Percentiles rank a stretch among this genome's conserved stretches.
These are phyloP conservation scores for Stomatorhinus ivindoensis DNA, from an alignment of 2,113 vertebrate species.

Conservation along the genomic window DNA sequence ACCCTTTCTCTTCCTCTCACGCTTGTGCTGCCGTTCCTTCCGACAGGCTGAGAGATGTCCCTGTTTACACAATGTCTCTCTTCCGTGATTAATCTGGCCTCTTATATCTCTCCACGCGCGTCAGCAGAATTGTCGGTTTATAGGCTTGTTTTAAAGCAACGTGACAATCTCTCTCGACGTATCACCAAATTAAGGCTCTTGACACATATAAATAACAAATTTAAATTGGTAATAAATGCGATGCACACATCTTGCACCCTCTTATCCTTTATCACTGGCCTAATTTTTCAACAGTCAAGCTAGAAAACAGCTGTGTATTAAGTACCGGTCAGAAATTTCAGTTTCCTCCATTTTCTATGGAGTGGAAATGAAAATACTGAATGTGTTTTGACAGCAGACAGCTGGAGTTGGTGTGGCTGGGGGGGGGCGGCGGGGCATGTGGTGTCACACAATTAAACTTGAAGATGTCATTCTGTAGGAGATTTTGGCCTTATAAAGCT, in stretches of 20 bases:
- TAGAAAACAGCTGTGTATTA: neutral
- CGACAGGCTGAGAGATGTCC: constrained; percentile 32
- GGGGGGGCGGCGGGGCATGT: too few relatives aligned
- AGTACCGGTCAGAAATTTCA: neutral
- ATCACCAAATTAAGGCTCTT: constrained; percentile 51
- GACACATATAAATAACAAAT: constrained; percentile 52
- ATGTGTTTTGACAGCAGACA: neutral
- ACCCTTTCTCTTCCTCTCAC: neutral
- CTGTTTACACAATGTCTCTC: constrained; percentile 36
- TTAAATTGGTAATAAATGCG: constrained; percentile 38
- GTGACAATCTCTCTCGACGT: constrained; percentile 50
- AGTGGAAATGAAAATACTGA: neutral
- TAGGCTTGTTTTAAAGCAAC: constrained; percentile 48
- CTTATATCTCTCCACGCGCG: constrained; percentile 47
- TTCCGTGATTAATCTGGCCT: constrained; percentile 47
- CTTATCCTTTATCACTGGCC: constrained; percentile 42
- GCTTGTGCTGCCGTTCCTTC: constrained; percentile 10
- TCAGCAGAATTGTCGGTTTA: constrained; percentile 51
- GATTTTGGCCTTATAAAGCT: neutral
- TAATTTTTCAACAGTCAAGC: constrained; percentile 15
- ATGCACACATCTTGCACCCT: constrained; percentile 10
- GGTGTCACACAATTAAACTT: neutral
- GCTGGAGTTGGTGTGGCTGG: neutral
- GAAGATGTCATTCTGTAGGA: neutral
- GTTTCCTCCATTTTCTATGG: neutral